Conservation (phyloP, 2,113 vertebrate species). For the Ochotona curzoniae region DNA sequence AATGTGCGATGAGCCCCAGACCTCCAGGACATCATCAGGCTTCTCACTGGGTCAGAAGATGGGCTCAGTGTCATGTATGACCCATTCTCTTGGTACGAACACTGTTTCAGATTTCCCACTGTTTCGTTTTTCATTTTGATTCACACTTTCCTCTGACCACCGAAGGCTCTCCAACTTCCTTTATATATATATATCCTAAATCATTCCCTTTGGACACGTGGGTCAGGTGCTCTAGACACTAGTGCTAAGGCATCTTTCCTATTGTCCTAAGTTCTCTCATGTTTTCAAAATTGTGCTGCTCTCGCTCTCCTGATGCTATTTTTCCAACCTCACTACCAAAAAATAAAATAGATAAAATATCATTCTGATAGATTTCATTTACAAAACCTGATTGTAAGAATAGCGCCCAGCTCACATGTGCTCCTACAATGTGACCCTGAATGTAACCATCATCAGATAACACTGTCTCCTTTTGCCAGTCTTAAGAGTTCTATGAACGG, state of each 20-base stretch:
- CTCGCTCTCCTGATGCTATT: neutral
- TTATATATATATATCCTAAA: neutral
- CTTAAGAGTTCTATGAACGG: neutral
- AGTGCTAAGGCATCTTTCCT: neutral
- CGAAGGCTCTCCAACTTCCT: neutral
- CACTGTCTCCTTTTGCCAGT: no score
- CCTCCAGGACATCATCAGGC: accelerated
- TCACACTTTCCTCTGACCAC: neutral
- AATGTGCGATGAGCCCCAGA: neutral
- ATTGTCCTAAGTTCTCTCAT: neutral
- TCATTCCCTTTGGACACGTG: neutral
- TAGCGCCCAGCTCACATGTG: no score
- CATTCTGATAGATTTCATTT: neutral
- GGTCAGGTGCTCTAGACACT: neutral
- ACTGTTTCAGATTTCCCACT: neutral
- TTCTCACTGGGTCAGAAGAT: neutral
- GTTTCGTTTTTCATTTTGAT: neutral
- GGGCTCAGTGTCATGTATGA: accelerated
- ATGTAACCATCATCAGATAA: neutral
- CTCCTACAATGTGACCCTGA: neutral
- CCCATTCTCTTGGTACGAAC: neutral
- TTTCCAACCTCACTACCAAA: neutral
- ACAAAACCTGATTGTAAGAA: neutral
- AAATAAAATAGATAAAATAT: neutral
- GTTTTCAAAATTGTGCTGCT: neutral